Percentiles rank a stretch among this genome's conserved stretches.
phyloP scores from a whole-genome alignment of 2,113 vertebrate species.

The Clarias macrocephalus region DNA sequence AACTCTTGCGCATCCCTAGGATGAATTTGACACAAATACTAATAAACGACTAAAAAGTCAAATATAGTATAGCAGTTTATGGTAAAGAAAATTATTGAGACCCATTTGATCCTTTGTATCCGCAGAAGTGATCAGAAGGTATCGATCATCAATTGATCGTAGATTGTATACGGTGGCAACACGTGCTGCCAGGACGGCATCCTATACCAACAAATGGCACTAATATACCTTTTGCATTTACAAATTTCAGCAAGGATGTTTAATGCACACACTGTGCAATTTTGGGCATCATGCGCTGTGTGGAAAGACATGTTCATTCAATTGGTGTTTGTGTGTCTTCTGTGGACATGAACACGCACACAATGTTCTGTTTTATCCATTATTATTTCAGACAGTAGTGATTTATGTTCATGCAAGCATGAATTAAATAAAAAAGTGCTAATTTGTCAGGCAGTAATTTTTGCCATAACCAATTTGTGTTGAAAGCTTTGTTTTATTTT shows the following conservation, averaged over 20 bases:
- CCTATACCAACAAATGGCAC: background rate
- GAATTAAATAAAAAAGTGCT: no score
- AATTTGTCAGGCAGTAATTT: no score
- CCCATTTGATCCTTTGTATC: no score
- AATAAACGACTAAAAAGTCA: no score
- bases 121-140: no score
- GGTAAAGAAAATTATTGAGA: no score
- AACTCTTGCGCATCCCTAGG: no score
- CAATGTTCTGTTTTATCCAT: background rate
- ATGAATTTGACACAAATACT: no score
- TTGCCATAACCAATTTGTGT: no score
- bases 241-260: background rate
- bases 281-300: background rate
- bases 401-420: background rate
- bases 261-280: background rate
- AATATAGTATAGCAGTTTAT: no score
- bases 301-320: background rate
- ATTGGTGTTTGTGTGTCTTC: background rate
- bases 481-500: no score
- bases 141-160: background rate
- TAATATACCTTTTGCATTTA: background rate
- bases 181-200: background rate
- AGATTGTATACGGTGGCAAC: background rate
- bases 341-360: background rate
- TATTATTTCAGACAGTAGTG: background rate